phyloP scores from a whole-genome alignment of 2,888 invertebrate species.

The Parnassius glacialis region DNA sequence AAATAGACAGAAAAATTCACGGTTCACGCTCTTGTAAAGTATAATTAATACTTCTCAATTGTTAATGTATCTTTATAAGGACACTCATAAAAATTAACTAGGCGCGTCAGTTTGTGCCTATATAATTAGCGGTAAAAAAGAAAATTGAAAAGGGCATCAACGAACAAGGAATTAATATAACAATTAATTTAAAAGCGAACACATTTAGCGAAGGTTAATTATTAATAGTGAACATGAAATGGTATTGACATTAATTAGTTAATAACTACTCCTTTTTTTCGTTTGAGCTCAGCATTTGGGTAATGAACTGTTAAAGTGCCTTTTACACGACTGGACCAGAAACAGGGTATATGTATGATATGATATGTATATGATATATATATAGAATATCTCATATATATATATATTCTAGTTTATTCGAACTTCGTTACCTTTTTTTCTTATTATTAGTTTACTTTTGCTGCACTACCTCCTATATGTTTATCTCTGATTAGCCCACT shows the following conservation, averaged over 20 bases:
- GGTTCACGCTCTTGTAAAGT: constrained; percentile 11
- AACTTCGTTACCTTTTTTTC: too few species aligned
- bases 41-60: constrained; percentile 20
- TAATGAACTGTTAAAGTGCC: too few species aligned
- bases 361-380: too few species aligned
- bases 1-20: constrained; percentile 1
- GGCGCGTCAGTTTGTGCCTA: neutral
- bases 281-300: too few species aligned
- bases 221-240: constrained; percentile 1
- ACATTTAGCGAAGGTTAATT: constrained; percentile 1
- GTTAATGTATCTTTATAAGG: constrained; percentile 12
- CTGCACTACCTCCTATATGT: too few species aligned
- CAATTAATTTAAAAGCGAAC: constrained; percentile 2
- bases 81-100: constrained; percentile 19
- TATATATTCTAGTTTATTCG: too few species aligned
- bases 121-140: constrained; percentile 17
- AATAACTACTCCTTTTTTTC: too few species aligned
- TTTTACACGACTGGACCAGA: too few species aligned
- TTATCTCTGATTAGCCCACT: too few species aligned
- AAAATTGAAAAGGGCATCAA: neutral
- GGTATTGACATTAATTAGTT: constrained; percentile 5
- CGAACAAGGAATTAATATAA: neutral
- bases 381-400: too few species aligned
- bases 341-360: too few species aligned
- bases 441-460: too few species aligned